phyloP scores from a whole-genome alignment of 2,113 vertebrate genomes.

The Manacus vitellinus region DNA sequence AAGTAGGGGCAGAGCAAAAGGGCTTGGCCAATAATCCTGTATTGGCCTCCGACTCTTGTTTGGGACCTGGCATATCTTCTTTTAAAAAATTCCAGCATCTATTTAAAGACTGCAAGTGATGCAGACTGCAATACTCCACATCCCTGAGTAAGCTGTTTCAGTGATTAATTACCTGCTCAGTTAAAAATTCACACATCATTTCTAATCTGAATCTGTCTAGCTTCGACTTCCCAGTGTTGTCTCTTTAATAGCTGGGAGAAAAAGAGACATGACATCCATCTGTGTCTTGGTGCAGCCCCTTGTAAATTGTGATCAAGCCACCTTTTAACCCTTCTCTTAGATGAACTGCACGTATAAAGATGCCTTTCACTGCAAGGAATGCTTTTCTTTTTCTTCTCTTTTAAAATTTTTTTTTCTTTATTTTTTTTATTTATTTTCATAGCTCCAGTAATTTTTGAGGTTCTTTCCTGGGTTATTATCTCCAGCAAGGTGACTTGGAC shows the following conservation, averaged over 20 bases:
- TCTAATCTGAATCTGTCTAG: conserved; percentile 9
- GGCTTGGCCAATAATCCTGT: background rate
- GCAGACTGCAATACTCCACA: background rate
- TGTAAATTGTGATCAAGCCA: conserved; percentile 15
- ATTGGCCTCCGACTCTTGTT: background rate
- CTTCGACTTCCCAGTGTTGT: background rate
- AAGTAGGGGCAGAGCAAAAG: background rate
- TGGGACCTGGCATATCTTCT: background rate
- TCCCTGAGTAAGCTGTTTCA: conserved; percentile 31
- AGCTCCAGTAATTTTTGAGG: background rate
- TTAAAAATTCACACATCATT: conserved; percentile 40
- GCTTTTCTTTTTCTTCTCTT: background rate
- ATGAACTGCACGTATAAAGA: background rate
- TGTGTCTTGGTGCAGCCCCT: background rate
- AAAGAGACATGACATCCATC: background rate
- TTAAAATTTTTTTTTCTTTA: no score
- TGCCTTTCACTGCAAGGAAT: background rate
- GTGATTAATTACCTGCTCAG: conserved; percentile 39
- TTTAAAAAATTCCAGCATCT: background rate
- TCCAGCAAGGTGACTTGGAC: background rate
- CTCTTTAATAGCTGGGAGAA: background rate
- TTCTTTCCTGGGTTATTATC: background rate
- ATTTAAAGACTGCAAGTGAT: background rate
- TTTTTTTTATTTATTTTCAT: background rate
- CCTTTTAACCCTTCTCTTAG: conserved; percentile 2